Evolutionary conservation across 2,888 invertebrate species (phyloP).

Genomic region (Bugula neritina): DNA sequence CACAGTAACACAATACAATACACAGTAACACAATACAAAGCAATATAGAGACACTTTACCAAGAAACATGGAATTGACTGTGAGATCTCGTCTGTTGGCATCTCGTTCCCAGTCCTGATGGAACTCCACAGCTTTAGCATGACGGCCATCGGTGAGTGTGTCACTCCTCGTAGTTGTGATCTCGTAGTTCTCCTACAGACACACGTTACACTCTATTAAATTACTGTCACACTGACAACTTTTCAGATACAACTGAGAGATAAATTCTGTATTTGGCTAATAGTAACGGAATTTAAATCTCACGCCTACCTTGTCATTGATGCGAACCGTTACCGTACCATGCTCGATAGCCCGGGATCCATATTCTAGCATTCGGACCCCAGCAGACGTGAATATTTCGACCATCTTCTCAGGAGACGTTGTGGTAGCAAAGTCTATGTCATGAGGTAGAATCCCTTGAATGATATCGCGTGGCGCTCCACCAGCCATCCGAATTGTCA

Average conservation of each 20-base stretch:
- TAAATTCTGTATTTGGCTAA: neutral
- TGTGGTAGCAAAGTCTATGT: conserved; percentile 94
- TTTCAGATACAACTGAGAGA: too few relatives aligned
- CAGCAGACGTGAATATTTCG: conserved; percentile 76
- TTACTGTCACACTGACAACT: too few relatives aligned
- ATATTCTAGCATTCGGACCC: conserved; percentile 82
- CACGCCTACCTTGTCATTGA: conserved; percentile 89
- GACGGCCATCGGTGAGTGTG: conserved; percentile 82
- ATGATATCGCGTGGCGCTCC: conserved; percentile 79
- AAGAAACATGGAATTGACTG: conserved; percentile 94
- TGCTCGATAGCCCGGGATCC: conserved; percentile 43
- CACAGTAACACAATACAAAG: too few relatives aligned
- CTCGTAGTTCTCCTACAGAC: conserved; percentile 53
- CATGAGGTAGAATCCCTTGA: conserved; percentile 57
- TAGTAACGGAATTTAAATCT: too few relatives aligned
- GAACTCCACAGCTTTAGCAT: conserved; percentile 81
- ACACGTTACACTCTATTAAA: too few relatives aligned
- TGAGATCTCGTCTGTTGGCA: conserved; percentile 89
- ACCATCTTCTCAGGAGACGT: conserved; percentile 96
- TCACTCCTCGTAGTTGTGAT: conserved; percentile 87
- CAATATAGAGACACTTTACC: too few relatives aligned
- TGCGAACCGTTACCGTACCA: conserved; percentile 85
- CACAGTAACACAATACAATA: too few relatives aligned
- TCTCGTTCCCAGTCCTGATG: conserved; percentile 78
- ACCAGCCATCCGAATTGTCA: conserved; percentile 82